Percentiles rank a stretch among this genome's conserved stretches.
phyloP scores from a whole-genome alignment of 2,113 vertebrate species.

The Ceyx melanurus region DNA sequence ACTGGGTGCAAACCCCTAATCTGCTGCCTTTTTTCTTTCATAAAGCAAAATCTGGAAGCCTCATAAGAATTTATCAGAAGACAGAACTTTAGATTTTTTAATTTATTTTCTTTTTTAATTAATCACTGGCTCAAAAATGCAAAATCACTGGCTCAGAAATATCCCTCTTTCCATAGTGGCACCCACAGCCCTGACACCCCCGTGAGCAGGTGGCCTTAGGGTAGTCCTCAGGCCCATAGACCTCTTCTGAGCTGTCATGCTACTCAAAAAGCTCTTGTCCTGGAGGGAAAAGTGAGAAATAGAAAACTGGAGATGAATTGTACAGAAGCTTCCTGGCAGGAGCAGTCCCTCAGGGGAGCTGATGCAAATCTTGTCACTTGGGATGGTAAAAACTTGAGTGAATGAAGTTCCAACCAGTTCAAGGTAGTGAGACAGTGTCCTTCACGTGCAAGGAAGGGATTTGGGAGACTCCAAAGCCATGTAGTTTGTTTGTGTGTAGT shows the following conservation, averaged over 20 bases:
- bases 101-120: neutral
- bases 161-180: neutral
- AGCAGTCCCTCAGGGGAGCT: neutral
- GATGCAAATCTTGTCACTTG: neutral
- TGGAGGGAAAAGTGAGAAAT: neutral
- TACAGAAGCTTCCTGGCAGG: neutral
- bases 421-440: neutral
- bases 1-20: neutral
- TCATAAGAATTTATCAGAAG: neutral
- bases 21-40: neutral
- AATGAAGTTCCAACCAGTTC: neutral
- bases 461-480: neutral
- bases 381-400: neutral
- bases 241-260: neutral
- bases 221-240: slow-evolving; percentile 22
- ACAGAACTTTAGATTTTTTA: neutral
- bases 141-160: neutral
- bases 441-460: neutral
- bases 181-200: rapidly evolving
- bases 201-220: neutral
- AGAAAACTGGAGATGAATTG: neutral
- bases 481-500: neutral
- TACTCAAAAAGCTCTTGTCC: slow-evolving; percentile 19
- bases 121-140: neutral
- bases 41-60: neutral